Percentiles rank a stretch among this genome's conserved stretches.
Conservation (phyloP, 2,888 invertebrate genomes). For the Drosophila sordidula region DNA sequence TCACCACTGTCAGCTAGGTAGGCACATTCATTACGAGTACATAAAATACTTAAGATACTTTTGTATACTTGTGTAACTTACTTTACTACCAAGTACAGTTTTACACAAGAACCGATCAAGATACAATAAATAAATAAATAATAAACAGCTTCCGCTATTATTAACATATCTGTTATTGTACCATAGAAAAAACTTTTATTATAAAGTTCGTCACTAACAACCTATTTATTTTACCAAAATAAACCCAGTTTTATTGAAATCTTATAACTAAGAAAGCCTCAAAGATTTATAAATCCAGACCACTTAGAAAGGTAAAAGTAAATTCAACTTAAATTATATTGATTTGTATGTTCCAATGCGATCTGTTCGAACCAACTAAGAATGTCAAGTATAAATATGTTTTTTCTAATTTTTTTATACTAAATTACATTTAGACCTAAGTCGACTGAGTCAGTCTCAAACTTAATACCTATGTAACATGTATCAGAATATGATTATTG, state of each 20-base stretch:
- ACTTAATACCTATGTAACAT: constrained; percentile 39
- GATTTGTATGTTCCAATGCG: constrained; percentile 8
- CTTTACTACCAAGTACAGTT: constrained; percentile 1
- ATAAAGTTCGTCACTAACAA: constrained; percentile 1
- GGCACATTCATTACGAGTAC: constrained; percentile 2
- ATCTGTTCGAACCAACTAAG: background rate
- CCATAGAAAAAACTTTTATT: constrained; percentile 28
- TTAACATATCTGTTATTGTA: constrained; percentile 50
- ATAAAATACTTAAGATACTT: constrained; percentile 8
- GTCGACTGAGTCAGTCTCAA: constrained; percentile 18
- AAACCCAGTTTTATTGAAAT: constrained; percentile 3
- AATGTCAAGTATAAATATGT: background rate
- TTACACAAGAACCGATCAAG: constrained; percentile 5
- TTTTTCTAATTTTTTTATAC: constrained; percentile 13
- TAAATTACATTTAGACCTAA: constrained; percentile 21
- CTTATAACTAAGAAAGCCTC: background rate
- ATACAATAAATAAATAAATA: constrained; percentile 13
- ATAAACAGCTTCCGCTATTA: constrained; percentile 39
- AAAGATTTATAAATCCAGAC: constrained; percentile 2
- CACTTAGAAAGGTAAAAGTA: background rate
- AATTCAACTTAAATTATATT: constrained; percentile 9
- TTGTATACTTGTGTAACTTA: constrained; percentile 5
- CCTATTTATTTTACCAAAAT: constrained; percentile 8
- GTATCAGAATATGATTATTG: constrained; percentile 53
- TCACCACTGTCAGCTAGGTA: constrained; percentile 7